A percentile compares a stretch with the other conserved stretches of the same genome.
Evolutionary conservation across 2,113 vertebrate genomes (phyloP).

Genomic region (Ginglymostoma cirratum): DNA sequence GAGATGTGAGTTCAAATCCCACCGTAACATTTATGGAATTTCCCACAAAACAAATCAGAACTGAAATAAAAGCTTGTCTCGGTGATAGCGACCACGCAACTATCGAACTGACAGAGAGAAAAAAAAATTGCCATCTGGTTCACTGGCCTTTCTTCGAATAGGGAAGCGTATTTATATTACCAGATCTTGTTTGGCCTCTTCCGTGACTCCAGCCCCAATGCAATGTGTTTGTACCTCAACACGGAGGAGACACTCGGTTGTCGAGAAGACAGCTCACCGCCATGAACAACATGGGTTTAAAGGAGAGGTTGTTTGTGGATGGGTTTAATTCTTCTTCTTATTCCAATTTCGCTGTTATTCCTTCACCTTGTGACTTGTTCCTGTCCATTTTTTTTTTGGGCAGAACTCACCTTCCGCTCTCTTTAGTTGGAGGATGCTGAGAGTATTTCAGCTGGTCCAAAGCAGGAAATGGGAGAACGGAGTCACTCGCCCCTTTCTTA

Average conservation of each 20-base stretch:
- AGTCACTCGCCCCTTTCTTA: too few relatives aligned
- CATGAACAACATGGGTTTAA: background rate
- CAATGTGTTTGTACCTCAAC: background rate
- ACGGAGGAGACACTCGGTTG: background rate
- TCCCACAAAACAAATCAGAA: background rate
- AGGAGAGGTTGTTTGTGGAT: background rate
- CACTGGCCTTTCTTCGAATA: background rate
- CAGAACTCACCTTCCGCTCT: too few relatives aligned
- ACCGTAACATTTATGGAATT: background rate
- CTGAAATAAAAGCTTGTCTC: background rate
- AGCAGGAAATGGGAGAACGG: too few relatives aligned
- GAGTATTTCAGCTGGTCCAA: too few relatives aligned
- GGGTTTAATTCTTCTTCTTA: background rate
- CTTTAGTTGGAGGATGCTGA: too few relatives aligned
- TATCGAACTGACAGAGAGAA: too few relatives aligned
- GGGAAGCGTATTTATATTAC: background rate
- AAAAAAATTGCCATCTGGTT: background rate
- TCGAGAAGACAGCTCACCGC: too few relatives aligned
- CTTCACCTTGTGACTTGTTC: too few relatives aligned
- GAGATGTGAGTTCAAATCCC: background rate
- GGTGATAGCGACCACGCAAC: background rate
- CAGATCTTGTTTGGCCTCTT: too few relatives aligned
- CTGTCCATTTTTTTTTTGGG: too few relatives aligned
- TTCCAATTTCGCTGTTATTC: too few relatives aligned
- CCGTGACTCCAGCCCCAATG: background rate